Base-by-base conservation (phyloP, 2,888 invertebrate species). In the Polydrusus cervinus region DNA sequence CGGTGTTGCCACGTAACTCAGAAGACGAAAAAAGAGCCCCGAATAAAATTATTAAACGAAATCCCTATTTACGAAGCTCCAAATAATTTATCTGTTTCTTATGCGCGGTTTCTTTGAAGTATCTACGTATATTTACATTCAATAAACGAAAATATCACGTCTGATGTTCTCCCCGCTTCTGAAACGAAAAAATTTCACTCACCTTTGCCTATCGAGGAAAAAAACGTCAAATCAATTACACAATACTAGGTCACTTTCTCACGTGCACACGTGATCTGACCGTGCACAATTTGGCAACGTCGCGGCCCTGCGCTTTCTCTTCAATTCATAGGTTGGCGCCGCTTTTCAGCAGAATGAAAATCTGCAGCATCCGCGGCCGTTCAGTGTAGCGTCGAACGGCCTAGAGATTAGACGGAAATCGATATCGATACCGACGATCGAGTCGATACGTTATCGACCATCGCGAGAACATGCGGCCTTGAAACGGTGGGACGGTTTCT, bases 291-390 rank as follows among this genome's bases (percentile, higher is more conserved):
- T 70, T 61, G 73, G 76, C 76, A 71, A 70, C 75, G 49, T 43
- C 67, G 78, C 78, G 79, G 79, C 77, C 81, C 80, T 81, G 80
- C 80, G 81, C 80, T 60, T 60, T 71, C 77, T 62, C 75, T 74
- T 79, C 71, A 75, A 70, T 76, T 67, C 73, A 75, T 74, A 66
- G 74, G 75, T 78, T 79, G 80, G 82, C 82, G 78, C 78, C 78
- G 79, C 57, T 72, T 72, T 75, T 65, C 55, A 70, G 69, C 74
- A 71, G 75, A 75, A 75, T 75, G 75, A 71, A 75, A 71, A 9
- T 71, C 71, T 67, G 71, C 71, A 67, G 71, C 71, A 67, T 61
- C 71, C 67, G 71, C 71, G 67, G 61, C 38, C 57, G 38, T 74
- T 74, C 61, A 74, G 70, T 74, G 62, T 74, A 62, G 55, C 69